phyloP scores from a whole-genome alignment of 1,140 invertebrate genomes.

The Drosophila fuyamai region DNA sequence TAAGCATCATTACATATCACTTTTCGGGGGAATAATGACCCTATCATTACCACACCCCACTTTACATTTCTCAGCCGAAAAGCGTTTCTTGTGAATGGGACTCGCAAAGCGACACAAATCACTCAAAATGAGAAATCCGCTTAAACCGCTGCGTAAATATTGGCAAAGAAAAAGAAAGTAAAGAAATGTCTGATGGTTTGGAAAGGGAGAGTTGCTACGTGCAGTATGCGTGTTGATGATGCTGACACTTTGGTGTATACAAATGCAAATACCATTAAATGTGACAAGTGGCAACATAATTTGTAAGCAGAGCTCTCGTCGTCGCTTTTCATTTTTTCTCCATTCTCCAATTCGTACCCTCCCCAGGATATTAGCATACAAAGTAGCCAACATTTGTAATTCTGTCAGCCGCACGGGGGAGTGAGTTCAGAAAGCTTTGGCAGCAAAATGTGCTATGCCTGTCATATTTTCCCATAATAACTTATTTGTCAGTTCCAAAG shows the following conservation, averaged over 20 bases:
- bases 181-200: conserved; percentile 9
- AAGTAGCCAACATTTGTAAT: conserved; percentile 70
- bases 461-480: conserved; percentile 81
- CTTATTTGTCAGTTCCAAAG: conserved; percentile 56
- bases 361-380: conserved; percentile 72
- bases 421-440: conserved; percentile 13
- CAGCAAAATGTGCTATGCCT: conserved; percentile 54
- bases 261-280: conserved; percentile 83
- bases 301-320: conserved; percentile 65
- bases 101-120: conserved; percentile 76
- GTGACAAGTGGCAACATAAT: conserved; percentile 83
- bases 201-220: background rate
- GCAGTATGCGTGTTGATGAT: conserved; percentile 61
- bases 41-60: conserved; percentile 22
- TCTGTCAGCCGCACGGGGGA: conserved; percentile 7
- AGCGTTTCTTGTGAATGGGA: conserved; percentile 47
- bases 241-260: conserved; percentile 79
- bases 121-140: conserved; percentile 82
- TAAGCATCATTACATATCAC: conserved; percentile 70
- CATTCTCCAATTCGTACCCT: conserved; percentile 13
- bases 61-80: background rate
- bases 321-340: conserved; percentile 29
- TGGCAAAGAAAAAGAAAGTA: conserved; percentile 70
- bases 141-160: conserved; percentile 82
- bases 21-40: conserved; percentile 53